Evolutionary conservation across 1,140 invertebrate species (phyloP), one percentile per base, ranked within the genome.

Genomic region (Dendrolimus kikuchii): DNA sequence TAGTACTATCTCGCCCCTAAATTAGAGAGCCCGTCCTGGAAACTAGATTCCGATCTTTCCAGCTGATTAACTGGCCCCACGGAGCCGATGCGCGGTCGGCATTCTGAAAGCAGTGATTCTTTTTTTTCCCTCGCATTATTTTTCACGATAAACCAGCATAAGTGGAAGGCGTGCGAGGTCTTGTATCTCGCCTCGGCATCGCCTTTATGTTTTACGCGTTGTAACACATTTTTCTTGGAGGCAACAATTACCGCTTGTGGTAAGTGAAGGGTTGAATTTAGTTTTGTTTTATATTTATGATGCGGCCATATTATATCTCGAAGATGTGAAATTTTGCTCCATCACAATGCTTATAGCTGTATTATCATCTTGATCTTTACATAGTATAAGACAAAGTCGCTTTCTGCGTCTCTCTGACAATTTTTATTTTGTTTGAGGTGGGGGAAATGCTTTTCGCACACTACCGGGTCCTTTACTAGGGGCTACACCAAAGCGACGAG

Each of bases 101-200:
- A 62, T 62, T 53, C 46, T 7, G 53, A 52, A 42, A 52, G 42
- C 52, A 46, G 36, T n/a, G 55, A 51, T 61, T 53, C 54, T 50
- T 60, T 60, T 57, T 58, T 52, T 57, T 44, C 48, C 42, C 49
- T 60, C 51, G 49, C 53, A 50, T 66, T 70, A 62, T 67, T 70
- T 70, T 68, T 73, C 59, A 66, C 59, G 57, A 64, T 62, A 55
- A 68, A 64, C 62, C 45, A 44, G 60, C 63, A 62, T 57, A 63
- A 62, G 64, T 60, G 52, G 53, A 49, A 55, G 56, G 58, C 67
- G 65, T 63, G 66, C 60, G 61, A 62, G 58, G 50, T 55, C 39
- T 40, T 54, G 49, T 72, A 72, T 75, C 69, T 38, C 48, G 51
- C 46, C 49, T 59, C 68, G 66, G 71, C 66, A 71, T 69, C 68